Conservation (phyloP, 2,888 invertebrate species). For the Pegoplata infirma region DNA sequence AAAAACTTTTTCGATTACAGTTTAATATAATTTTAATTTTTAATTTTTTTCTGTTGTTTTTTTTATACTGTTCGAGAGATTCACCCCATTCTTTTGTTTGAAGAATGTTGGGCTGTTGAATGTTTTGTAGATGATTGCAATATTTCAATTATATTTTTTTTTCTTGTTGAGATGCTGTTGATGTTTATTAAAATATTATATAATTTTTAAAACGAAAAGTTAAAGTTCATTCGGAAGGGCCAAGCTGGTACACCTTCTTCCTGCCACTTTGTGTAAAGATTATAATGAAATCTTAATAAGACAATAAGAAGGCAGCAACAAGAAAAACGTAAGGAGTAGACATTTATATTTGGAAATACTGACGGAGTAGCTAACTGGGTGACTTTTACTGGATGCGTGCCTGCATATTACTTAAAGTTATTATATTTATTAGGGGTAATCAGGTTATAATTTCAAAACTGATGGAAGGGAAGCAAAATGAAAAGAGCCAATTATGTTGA, state of each 20-base stretch:
- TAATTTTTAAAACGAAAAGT: constrained; percentile 23
- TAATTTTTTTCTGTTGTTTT: constrained; percentile 8
- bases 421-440: too few relatives aligned
- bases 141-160: constrained; percentile 60
- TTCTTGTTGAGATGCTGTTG: constrained; percentile 27
- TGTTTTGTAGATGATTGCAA: constrained; percentile 51
- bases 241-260: constrained; percentile 26
- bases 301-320: not conserved
- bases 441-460: too few relatives aligned
- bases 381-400: constrained; percentile 1
- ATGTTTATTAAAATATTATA: constrained; percentile 32
- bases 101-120: constrained; percentile 17
- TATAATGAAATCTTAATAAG: constrained; percentile 8
- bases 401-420: too few relatives aligned
- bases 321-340: not conserved
- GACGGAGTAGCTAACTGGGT: constrained; percentile 1
- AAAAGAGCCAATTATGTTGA: too few relatives aligned
- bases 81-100: constrained; percentile 47
- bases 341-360: not conserved
- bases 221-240: constrained; percentile 34
- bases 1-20: constrained; percentile 62
- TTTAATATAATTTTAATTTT: constrained; percentile 61
- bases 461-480: too few relatives aligned
- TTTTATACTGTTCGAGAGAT: constrained; percentile 39
- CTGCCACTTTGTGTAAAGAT: not conserved